phyloP scores from a whole-genome alignment of 2,113 vertebrate genomes.

The Meles meles region DNA sequence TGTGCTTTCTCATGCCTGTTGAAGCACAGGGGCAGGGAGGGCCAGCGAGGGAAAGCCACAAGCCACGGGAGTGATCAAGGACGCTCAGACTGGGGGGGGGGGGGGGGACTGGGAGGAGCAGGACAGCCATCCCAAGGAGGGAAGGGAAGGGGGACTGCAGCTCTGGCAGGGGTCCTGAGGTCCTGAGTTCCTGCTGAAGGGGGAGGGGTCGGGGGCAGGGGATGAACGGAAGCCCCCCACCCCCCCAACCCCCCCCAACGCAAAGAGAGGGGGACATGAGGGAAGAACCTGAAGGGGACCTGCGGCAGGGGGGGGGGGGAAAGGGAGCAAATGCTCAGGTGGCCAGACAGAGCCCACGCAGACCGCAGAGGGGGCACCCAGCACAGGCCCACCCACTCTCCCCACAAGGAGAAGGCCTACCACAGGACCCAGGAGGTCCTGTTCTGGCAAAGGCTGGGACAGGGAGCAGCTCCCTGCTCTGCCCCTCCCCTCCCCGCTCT shows the following conservation, averaged over 20 bases:
- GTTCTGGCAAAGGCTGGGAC: not conserved
- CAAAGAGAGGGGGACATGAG: not conserved
- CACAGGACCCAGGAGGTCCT: not conserved
- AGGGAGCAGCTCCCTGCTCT: rapidly evolving
- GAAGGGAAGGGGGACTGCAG: not conserved
- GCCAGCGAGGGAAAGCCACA: too few species aligned
- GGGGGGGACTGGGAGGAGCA: too few species aligned
- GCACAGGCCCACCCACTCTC: not conserved
- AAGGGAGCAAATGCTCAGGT: not conserved
- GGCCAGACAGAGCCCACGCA: not conserved
- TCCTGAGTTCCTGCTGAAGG: not conserved
- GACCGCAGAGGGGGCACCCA: not conserved
- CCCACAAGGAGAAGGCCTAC: not conserved
- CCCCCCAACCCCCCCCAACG: rapidly evolving
- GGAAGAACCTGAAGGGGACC: not conserved
- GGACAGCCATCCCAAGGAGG: not conserved
- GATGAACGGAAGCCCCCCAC: rapidly evolving
- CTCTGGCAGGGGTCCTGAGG: not conserved
- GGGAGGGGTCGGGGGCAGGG: not conserved
- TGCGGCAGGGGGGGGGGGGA: too few species aligned
- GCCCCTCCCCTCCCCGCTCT: not conserved
- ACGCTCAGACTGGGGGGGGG: too few species aligned
- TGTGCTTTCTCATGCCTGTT: not conserved
- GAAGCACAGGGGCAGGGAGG: not conserved
- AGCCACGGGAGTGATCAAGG: not conserved